Base-by-base conservation (phyloP, 2,113 vertebrate genomes). In the Patagioenas fasciata region DNA sequence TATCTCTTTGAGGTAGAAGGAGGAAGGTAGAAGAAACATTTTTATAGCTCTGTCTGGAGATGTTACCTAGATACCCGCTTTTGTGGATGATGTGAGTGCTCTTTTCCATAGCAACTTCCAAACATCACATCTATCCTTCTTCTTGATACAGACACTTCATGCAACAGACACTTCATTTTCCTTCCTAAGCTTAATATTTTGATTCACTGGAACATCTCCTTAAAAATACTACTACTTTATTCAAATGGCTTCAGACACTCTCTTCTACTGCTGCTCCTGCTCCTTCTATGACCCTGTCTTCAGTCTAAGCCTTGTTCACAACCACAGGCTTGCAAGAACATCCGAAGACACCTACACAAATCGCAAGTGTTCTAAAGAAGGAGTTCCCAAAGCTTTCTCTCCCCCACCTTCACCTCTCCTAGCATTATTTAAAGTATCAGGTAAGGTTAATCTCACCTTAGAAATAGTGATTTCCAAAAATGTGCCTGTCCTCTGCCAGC, bases 41-140 rank as follows among this genome's bases (percentile, higher is more conserved):
- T 93, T 82, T 85, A 61, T 66, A 85, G 54, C n/a, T 82, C 40
- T 69, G 93, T 72, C 70, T 85, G 54, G 40, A 93, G 50, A n/a
- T 80, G 40, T 91, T 75, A 28, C 36, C 65, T 15, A 89, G 71
- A 93, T 40, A 80, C 8, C 56, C 69, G 24, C 31, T 81, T 87
- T 34, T 65, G 90, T 61, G 73, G 40, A 58, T 58, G 8, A 73
- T 40, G 11, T 5, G 29, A 79, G 60, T n/a, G 18, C 29, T 85
- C 32, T 93, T 89, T 75, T 89, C 79, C 57, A 86, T 44, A 72
- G 69, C 62, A 85, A 73, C 38, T 79, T 81, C 57, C 54, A 97
- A 86, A 89, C 74, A 86, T 12, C 83, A 78, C 47, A 47, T 71
- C 69, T 86, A 58, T 66, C 72, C 56, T 78, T 74, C 25, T 34